Base-by-base conservation (phyloP, 2,888 invertebrate species). In the Drosophila putrida region DNA sequence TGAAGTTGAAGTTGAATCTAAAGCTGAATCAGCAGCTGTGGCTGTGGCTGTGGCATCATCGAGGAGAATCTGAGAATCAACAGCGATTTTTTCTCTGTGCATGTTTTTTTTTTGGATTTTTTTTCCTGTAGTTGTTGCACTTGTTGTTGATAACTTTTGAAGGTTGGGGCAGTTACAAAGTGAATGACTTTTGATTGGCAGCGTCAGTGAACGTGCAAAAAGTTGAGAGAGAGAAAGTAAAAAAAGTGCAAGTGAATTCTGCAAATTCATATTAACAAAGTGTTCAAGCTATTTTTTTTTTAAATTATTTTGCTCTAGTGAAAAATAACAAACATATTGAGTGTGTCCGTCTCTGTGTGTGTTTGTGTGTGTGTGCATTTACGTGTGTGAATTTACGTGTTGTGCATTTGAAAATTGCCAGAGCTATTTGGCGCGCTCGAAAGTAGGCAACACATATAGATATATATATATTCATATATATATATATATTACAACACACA, bases 101-200 rank as follows among this genome's bases (percentile, higher is more conserved):
- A 15, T 33, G 41, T 13, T 53, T 53, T 53, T 13, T 51, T 4
- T 6, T 28, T 27, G 4, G 4, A 13, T 38, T 31, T 41, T 39
- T 31, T 9, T 10, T 10, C 10, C 5, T 20, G 28, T 20, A 28
- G 20, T 11, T 49, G 49, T 25, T 6, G 36, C 59, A 28, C 13
- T 57, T 55, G 25, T 60, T 74, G 60, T 53, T 44, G 38, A 43
- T 47, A 41, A 47, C 38, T 57, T 49, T 47, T 35, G 59, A 67
- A 58, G 60, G 35, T 46, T 58, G 53, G 6, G 31, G 31, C 66
- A 66, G 61, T 28, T 9, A 27, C 44, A 55, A 58, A 58, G 73
- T 77, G 78, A 51, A 55, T 58, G 62, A 68, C 55, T 59, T 50
- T 62, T 53, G 59, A 67, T 47, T 62, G 53, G 36, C 76, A 64